A percentile compares a stretch with the other conserved stretches of the same genome.
phyloP scores from a whole-genome alignment of 1,140 invertebrate genomes.

The Trialeurodes vaporariorum region DNA sequence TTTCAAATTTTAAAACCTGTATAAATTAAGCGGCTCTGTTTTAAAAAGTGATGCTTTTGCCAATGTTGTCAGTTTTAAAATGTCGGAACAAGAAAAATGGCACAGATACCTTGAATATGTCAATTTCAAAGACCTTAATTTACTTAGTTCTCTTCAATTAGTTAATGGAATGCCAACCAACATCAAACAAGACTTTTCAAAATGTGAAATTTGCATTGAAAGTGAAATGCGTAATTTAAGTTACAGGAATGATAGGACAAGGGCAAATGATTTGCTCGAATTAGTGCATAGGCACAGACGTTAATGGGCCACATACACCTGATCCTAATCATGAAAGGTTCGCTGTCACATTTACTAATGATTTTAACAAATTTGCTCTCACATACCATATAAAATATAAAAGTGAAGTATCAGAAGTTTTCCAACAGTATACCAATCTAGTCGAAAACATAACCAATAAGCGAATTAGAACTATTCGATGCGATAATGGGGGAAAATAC shows the following conservation, averaged over 20 bases:
- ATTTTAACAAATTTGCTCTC: constrained; percentile 25
- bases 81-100: no score
- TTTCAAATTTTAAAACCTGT: constrained; percentile 6
- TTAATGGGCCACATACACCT: constrained; percentile 17
- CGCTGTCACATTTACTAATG: constrained; percentile 26
- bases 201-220: constrained; percentile 21
- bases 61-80: background rate
- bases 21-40: constrained; percentile 3
- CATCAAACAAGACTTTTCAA: background rate
- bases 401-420: constrained; percentile 20
- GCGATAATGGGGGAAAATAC: no score
- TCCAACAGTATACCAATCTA: constrained; percentile 20
- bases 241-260: constrained; percentile 14
- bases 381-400: constrained; percentile 22
- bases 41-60: background rate
- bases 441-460: constrained; percentile 6
- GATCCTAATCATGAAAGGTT: constrained; percentile 22
- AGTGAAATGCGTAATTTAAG: constrained; percentile 20
- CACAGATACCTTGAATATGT: constrained; percentile 21
- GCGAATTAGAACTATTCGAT: no score
- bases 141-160: constrained; percentile 10
- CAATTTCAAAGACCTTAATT: constrained; percentile 19
- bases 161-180: constrained; percentile 1
- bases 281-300: constrained; percentile 26
- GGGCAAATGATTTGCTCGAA: constrained; percentile 19